These are phyloP conservation scores for Congeria kusceri DNA, from an alignment of 2,888 invertebrate genomes.

Conservation along the genomic window DNA sequence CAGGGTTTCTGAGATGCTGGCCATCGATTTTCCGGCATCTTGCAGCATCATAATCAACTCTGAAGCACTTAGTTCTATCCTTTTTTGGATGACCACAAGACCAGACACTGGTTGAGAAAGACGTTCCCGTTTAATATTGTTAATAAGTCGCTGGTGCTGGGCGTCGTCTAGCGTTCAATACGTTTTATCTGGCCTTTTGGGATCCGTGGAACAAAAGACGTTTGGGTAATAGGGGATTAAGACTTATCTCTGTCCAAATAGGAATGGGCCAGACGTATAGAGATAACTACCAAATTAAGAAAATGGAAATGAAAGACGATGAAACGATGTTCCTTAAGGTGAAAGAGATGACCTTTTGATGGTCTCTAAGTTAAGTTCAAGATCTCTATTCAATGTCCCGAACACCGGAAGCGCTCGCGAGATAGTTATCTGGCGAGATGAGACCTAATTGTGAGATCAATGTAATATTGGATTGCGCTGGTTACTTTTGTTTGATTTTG, in stretches of 20 bases:
- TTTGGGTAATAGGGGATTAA: constrained; percentile 59
- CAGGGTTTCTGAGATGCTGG: constrained; percentile 46
- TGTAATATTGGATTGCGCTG: no score
- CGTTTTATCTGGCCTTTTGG: constrained; percentile 52
- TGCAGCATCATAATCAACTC: constrained; percentile 44
- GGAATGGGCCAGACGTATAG: constrained; percentile 21
- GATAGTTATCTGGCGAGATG: no score
- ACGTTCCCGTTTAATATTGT: constrained; percentile 45
- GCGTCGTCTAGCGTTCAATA: constrained; percentile 42
- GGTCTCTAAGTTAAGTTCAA: constrained; percentile 18
- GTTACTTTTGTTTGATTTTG: no score
- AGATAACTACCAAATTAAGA: constrained; percentile 49
- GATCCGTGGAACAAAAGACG: constrained; percentile 46
- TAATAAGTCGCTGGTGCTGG: constrained; percentile 39
- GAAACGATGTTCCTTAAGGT: constrained; percentile 12
- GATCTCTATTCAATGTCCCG: neutral
- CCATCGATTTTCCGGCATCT: constrained; percentile 54
- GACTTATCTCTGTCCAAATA: constrained; percentile 53
- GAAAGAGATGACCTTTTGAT: neutral
- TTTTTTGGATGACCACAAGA: no score
- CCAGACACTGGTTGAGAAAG: no score
- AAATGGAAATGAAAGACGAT: constrained; percentile 6
- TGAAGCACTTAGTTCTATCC: constrained; percentile 30
- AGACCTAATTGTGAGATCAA: no score
- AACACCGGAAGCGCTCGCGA: no score